phyloP scores from a whole-genome alignment of 1,140 invertebrate species.

The Drosophila bipectinata region DNA sequence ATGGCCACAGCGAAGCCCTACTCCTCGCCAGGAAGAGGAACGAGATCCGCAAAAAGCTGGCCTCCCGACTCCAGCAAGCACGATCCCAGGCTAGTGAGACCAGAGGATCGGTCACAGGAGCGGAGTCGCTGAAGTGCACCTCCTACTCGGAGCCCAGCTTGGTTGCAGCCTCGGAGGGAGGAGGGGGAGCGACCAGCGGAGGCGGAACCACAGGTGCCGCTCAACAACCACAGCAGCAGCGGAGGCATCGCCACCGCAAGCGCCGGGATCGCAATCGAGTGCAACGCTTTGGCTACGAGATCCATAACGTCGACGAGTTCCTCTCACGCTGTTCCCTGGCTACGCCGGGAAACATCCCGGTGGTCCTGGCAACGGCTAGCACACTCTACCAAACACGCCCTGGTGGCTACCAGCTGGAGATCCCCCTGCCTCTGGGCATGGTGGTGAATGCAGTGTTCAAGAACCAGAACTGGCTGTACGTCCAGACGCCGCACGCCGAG shows the following conservation, averaged over 20 bases:
- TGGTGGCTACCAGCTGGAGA: conserved; percentile 88
- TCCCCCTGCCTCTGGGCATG: conserved; percentile 90
- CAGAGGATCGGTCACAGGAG: conserved; percentile 19
- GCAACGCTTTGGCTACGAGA: conserved; percentile 89
- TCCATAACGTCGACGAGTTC: conserved; percentile 89
- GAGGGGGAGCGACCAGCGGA: conserved; percentile 7
- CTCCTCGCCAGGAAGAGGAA: conserved; percentile 74
- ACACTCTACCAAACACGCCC: conserved; percentile 89
- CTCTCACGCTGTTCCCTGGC: conserved; percentile 86
- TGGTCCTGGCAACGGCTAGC: conserved; percentile 90
- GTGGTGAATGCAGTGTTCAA: conserved; percentile 94
- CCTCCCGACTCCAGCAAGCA: conserved; percentile 62
- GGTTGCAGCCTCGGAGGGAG: conserved; percentile 74
- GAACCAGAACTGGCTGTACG: conserved; percentile 92
- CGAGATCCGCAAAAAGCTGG: conserved; percentile 74
- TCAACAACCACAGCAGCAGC: conserved; percentile 58
- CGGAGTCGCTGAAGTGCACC: conserved; percentile 68
- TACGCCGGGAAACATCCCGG: conserved; percentile 91
- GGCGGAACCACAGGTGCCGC: conserved; percentile 4
- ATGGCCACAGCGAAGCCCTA: conserved; percentile 66
- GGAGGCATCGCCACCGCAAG: conserved; percentile 84
- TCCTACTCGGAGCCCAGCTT: conserved; percentile 80
- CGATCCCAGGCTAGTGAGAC: conserved; percentile 29
- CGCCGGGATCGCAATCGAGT: conserved; percentile 84
- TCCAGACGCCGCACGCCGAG: conserved; percentile 91